Conservation (phyloP, 2,797 vertebrate species). For the Scolopax rusticola region DNA sequence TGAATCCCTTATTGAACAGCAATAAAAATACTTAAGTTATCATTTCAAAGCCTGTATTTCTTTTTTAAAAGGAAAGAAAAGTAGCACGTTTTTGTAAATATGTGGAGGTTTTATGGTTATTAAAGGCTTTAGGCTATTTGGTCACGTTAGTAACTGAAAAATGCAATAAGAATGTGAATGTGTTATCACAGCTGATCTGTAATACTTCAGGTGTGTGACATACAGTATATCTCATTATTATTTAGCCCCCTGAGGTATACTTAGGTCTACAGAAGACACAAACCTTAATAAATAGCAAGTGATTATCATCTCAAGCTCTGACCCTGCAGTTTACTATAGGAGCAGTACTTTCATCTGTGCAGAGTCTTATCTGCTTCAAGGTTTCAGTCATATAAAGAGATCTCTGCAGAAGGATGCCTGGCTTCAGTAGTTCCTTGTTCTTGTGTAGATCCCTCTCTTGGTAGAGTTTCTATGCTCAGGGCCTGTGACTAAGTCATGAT, state of each 20-base stretch:
- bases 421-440: constrained; percentile 42
- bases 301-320: constrained; percentile 46
- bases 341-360: constrained; percentile 7
- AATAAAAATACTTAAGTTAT: constrained; percentile 16
- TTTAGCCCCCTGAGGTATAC: constrained; percentile 1
- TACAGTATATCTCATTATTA: constrained; percentile 14
- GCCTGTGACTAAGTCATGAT: neutral
- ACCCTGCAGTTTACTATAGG: neutral
- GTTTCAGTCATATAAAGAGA: constrained; percentile 23
- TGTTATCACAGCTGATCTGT: constrained; percentile 30
- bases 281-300: constrained; percentile 3
- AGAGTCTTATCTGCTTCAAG: constrained; percentile 33
- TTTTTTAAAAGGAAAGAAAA: constrained; percentile 23
- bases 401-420: constrained; percentile 14
- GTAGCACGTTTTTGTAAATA: constrained; percentile 16
- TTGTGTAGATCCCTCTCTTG: neutral
- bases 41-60: constrained; percentile 12
- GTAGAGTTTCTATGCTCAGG: neutral
- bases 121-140: constrained; percentile 48
- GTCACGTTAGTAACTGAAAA: constrained; percentile 37
- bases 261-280: constrained; percentile 16
- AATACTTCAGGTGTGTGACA: constrained; percentile 41
- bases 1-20: neutral
- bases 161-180: neutral
- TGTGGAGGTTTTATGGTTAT: constrained; percentile 20